A percentile compares a stretch with the other conserved stretches of the same genome.
Conservation (phyloP, 2,888 invertebrate species). For the Eupithecia abbreviata region DNA sequence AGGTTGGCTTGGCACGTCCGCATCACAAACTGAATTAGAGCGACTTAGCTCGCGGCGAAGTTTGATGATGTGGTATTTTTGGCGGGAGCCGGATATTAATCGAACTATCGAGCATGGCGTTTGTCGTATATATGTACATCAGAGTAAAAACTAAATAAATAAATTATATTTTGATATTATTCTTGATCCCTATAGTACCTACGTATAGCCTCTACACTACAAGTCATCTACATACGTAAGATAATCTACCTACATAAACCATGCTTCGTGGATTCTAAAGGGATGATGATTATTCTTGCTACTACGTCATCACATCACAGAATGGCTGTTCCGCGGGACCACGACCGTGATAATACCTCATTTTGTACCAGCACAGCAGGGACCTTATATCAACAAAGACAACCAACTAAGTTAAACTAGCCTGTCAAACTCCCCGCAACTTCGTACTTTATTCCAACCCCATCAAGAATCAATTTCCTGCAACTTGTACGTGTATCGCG, state of each 20-base stretch:
- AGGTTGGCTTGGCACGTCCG: constrained; percentile 13
- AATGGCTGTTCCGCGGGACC: not conserved
- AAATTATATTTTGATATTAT: too few relatives aligned
- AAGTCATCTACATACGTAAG: too few relatives aligned
- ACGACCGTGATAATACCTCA: not conserved
- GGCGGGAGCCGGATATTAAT: constrained; percentile 13
- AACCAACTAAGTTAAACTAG: not conserved
- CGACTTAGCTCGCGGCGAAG: constrained; percentile 6
- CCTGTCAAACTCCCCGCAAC: not conserved
- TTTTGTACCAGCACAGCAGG: too few relatives aligned
- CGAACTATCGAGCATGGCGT: not conserved
- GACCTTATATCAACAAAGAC: not conserved
- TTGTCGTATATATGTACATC: too few relatives aligned
- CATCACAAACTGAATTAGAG: constrained; percentile 16
- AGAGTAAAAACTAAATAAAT: too few relatives aligned
- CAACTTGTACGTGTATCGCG: constrained; percentile 10
- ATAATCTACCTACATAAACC: too few relatives aligned
- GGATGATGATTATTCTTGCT: too few relatives aligned
- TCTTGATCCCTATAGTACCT: too few relatives aligned
- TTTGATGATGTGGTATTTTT: constrained; percentile 15
- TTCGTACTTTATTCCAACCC: constrained; percentile 13
- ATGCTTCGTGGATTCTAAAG: too few relatives aligned
- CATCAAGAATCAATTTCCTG: constrained; percentile 9
- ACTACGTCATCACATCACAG: not conserved
- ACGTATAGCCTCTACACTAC: too few relatives aligned